These are phyloP conservation scores for Anthoscopus minutus DNA, from an alignment of 2,113 vertebrate species.

Conservation along the genomic window DNA sequence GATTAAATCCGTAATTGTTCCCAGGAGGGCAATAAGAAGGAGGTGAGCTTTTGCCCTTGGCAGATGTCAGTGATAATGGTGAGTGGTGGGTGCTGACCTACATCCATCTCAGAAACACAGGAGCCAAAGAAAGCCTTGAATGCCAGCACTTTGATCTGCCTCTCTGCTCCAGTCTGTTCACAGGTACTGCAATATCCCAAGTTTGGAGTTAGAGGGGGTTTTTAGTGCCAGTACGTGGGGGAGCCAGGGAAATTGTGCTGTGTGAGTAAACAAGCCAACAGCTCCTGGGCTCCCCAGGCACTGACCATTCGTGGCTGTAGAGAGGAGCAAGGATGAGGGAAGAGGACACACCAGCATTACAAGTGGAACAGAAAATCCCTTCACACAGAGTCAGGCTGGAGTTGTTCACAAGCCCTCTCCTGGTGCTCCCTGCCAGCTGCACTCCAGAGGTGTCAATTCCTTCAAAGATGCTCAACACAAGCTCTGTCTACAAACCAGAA, in stretches of 20 bases:
- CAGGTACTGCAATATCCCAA: background rate
- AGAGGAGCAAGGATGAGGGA: background rate
- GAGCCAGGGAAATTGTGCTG: background rate
- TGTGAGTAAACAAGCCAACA: background rate
- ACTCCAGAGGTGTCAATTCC: background rate
- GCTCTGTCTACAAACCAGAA: background rate
- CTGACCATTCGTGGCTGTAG: rapidly evolving
- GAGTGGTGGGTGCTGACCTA: background rate
- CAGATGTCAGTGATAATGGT: background rate
- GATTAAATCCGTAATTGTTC: background rate
- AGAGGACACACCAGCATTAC: too few relatives aligned
- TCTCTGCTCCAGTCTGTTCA: background rate
- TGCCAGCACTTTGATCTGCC: background rate
- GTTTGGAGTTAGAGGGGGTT: background rate
- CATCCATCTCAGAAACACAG: background rate
- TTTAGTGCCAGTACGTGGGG: background rate
- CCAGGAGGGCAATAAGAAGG: background rate
- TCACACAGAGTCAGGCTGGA: background rate
- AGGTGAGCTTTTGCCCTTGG: conserved; percentile 35
- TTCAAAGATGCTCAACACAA: background rate
- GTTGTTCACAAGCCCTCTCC: background rate
- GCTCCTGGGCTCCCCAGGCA: background rate
- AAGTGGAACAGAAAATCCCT: background rate
- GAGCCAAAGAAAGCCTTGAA: background rate
- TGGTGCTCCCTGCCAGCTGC: background rate